Evolutionary conservation across 2,888 invertebrate species (phyloP).

Genomic region (Callyntrura sp.): DNA sequence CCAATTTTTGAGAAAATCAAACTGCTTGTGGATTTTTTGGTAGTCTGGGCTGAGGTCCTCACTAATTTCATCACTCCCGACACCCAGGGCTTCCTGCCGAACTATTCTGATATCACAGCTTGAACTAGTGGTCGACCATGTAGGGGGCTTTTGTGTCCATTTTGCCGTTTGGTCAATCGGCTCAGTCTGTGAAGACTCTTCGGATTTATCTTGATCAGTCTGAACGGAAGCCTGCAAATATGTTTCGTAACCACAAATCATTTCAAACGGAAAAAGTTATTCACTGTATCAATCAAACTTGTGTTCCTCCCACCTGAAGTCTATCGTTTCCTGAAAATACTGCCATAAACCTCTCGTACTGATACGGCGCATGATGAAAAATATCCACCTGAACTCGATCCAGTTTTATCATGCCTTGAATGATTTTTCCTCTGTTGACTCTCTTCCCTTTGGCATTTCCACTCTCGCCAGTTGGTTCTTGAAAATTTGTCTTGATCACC

Average conservation of each 20-base stretch:
- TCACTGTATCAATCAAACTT: too few species aligned
- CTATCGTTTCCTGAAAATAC: slow-evolving; percentile 77
- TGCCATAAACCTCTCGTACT: slow-evolving; percentile 80
- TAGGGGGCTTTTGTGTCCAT: slow-evolving; percentile 83
- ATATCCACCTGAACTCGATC: slow-evolving; percentile 74
- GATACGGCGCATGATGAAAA: slow-evolving; percentile 80
- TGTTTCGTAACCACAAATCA: too few species aligned
- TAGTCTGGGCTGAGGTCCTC: slow-evolving; percentile 57
- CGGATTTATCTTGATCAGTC: slow-evolving; percentile 79
- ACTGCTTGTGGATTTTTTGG: slow-evolving; percentile 69
- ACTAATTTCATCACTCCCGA: slow-evolving; percentile 66
- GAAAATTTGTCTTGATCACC: background rate
- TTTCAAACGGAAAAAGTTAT: too few species aligned
- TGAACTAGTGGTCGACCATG: slow-evolving; percentile 78
- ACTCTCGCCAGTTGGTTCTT: slow-evolving; percentile 41
- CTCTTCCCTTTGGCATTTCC: slow-evolving; percentile 7
- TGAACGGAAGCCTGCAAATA: slow-evolving; percentile 79
- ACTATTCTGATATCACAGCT: slow-evolving; percentile 74
- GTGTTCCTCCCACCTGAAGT: slow-evolving; percentile 76
- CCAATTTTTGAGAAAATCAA: slow-evolving; percentile 72
- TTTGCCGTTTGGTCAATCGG: slow-evolving; percentile 63
- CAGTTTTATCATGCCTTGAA: slow-evolving; percentile 80
- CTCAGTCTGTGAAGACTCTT: slow-evolving; percentile 81
- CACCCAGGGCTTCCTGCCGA: slow-evolving; percentile 77
- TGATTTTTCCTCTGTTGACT: slow-evolving; percentile 72